These are phyloP conservation scores for Naja naja DNA, from an alignment of 2,113 vertebrate genomes.

Conservation along the genomic window DNA sequence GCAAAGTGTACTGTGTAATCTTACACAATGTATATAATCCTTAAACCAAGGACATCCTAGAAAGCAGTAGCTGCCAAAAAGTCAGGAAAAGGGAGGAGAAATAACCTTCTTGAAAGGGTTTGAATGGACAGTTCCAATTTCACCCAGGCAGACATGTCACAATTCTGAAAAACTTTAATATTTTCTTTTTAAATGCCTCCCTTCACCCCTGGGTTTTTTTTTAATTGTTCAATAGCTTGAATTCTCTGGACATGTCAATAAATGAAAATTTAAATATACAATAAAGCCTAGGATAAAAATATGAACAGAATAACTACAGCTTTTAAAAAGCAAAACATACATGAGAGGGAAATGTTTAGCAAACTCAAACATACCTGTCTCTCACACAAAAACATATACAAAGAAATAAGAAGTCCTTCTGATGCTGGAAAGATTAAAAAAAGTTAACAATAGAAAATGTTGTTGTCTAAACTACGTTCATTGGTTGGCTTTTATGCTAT, in stretches of 20 bases:
- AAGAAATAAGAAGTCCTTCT: neutral
- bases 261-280: neutral
- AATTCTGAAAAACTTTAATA: neutral
- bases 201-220: neutral
- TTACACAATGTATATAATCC: neutral
- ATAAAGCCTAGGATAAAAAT: neutral
- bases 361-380: neutral
- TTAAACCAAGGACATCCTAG: neutral
- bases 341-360: neutral
- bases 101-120: neutral
- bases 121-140: neutral
- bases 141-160: neutral
- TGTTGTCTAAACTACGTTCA: neutral
- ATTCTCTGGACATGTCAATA: neutral
- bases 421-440: neutral
- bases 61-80: neutral
- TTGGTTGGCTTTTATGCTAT: neutral
- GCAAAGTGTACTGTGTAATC: neutral
- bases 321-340: neutral
- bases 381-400: neutral
- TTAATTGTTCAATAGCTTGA: neutral
- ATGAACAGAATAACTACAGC: neutral
- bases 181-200: neutral
- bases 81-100: neutral
- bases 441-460: neutral